Conservation (phyloP, 37 sponge, comb jelly and placozoan genomes). For the Eunapius fragilis region DNA sequence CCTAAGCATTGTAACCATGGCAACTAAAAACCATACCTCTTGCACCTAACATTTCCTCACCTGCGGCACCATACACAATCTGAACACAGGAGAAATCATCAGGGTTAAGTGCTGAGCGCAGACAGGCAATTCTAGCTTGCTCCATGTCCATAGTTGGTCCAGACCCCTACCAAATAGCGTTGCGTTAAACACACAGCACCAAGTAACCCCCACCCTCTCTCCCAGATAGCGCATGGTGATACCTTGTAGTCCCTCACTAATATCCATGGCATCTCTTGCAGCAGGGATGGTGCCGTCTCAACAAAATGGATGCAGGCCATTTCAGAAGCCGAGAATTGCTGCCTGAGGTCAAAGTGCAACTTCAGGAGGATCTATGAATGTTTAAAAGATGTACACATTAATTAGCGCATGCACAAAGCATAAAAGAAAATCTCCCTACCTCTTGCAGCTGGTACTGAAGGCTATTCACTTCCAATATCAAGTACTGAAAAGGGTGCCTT, state of each 20-base stretch:
- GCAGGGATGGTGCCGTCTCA: constrained; percentile 73
- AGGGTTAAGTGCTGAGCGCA: neutral
- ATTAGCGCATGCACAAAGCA: neutral
- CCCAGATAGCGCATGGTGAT: neutral
- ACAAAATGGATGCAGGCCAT: constrained; percentile 65
- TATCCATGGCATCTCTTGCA: constrained; percentile 82
- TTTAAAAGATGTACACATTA: neutral
- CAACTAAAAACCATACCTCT: neutral
- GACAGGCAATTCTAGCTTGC: constrained; percentile 30
- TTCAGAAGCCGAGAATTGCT: neutral
- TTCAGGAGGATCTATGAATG: constrained; percentile 45
- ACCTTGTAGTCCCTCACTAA: constrained; percentile 74
- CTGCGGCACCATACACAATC: constrained; percentile 73
- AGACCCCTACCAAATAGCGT: neutral
- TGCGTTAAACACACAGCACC: neutral
- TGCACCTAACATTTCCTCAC: constrained; percentile 26
- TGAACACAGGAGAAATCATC: constrained; percentile 47
- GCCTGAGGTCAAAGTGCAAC: constrained; percentile 61
- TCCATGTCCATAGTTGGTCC: constrained; percentile 26
- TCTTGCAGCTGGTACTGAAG: constrained; percentile 75
- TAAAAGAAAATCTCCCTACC: constrained; percentile 13
- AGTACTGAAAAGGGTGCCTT: constrained; percentile 37
- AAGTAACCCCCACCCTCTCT: too few relatives aligned
- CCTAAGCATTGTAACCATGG: constrained; percentile 25
- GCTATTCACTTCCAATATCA: constrained; percentile 67